Base-by-base conservation (phyloP, 1,140 invertebrate species). In the Scaptomyza graminum region DNA sequence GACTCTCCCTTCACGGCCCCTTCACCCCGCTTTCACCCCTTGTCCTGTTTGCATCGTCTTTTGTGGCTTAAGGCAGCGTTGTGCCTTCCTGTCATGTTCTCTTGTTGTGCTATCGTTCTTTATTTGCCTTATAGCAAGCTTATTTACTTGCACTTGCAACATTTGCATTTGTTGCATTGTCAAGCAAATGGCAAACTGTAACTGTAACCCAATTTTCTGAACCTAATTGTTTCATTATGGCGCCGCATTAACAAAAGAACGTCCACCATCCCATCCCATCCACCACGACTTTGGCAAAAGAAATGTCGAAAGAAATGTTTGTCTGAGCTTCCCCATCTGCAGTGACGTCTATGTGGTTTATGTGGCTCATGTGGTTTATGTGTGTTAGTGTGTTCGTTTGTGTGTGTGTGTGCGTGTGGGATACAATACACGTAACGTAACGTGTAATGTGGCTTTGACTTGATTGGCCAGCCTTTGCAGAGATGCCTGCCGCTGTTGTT, bases 141-240 rank as follows among this genome's bases (percentile, higher is more conserved):
- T 87, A 88, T 88, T 83, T 79, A 83, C 73, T 83, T 66, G 63
- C 78, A 87, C 78, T 87, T 60, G 70, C 77, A 87, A 68, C 83
- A 83, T 88, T 88, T 88, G 84, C 83, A 88, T 34, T 34, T 82
- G 15, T 72, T 61, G 72, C 81, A 79, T 84, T 84, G 81, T 84
- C 70, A 34, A 41, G 37, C 51, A 15, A 9, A 13, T 22, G 46
- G 18, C 39, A 22, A 51, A 63, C 66, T 85, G 75, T 68, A 63
- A 76, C 65, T 88, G 76, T 89, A 88, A 88, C 83, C 83, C 79
- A 88, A 88, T 88, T 88, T 88, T 79, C 69, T 89, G 79, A 79
- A 73, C 79, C 75, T 88, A 88, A 88, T 88, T 88, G 83, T 88
- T 88, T 88, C 83, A 88, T 88, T 88, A 88, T 88, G 83, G 76